A percentile compares a stretch with the other conserved stretches of the same genome.
These are phyloP conservation scores for Zygothrica quintamaculata DNA, from an alignment of 2,888 invertebrate species.

Conservation along the genomic window DNA sequence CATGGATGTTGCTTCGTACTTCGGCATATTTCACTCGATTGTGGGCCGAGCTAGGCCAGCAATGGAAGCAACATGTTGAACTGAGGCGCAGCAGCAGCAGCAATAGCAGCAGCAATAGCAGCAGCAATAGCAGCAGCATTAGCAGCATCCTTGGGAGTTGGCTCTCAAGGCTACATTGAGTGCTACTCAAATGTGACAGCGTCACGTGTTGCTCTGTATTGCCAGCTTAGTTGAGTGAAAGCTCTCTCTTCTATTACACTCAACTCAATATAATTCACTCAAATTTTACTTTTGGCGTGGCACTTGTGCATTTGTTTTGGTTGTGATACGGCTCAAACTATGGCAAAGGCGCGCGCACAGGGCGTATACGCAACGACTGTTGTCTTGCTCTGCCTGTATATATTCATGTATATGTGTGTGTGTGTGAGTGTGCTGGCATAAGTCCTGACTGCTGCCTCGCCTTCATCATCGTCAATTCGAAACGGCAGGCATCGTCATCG, in stretches of 20 bases:
- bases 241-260: constrained; percentile 17
- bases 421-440: neutral
- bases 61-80: constrained; percentile 77
- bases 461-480: neutral
- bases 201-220: constrained; percentile 71
- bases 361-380: constrained; percentile 44
- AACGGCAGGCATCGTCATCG: too few species aligned
- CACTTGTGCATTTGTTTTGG: constrained; percentile 65
- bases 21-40: constrained; percentile 33
- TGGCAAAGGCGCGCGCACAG: constrained; percentile 37
- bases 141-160: constrained; percentile 68
- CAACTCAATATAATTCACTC: constrained; percentile 35
- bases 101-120: constrained; percentile 4
- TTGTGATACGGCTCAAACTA: constrained; percentile 38
- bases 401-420: neutral
- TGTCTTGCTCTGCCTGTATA: constrained; percentile 31
- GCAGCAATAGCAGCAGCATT: too few species aligned
- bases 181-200: constrained; percentile 52
- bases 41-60: constrained; percentile 15
- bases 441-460: neutral
- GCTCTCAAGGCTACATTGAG: constrained; percentile 46
- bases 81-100: constrained; percentile 20
- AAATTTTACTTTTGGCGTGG: constrained; percentile 39
- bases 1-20: neutral
- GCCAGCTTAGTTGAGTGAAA: constrained; percentile 61